Conservation (phyloP, 2,113 vertebrate species). For the Barbus barbus region DNA sequence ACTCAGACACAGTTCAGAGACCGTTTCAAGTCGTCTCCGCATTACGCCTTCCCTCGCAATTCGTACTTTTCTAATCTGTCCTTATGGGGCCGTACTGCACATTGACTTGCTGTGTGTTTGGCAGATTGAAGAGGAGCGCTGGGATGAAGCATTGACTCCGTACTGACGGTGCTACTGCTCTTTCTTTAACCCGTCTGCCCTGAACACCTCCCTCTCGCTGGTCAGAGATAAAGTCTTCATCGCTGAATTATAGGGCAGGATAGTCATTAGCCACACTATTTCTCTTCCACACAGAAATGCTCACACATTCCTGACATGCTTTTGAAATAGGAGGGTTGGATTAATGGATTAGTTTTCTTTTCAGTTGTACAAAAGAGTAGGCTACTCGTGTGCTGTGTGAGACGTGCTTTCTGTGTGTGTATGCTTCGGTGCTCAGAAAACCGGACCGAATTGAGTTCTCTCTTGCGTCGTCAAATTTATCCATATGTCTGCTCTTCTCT, state of each 20-base stretch:
- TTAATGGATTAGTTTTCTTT: conserved; percentile 7
- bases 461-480: no score
- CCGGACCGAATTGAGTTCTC: no score
- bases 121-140: not conserved
- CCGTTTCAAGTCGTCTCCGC: not conserved
- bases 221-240: conserved; percentile 43
- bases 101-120: conserved; percentile 35
- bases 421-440: no score
- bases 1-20: no score
- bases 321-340: not conserved
- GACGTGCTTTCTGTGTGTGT: no score
- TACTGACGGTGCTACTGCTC: conserved; percentile 42
- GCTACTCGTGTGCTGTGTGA: no score
- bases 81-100: conserved; percentile 15
- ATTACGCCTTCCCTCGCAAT: not conserved
- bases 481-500: no score
- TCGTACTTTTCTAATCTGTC: conserved; percentile 23
- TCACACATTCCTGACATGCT: not conserved
- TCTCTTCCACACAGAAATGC: not conserved
- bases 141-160: conserved; percentile 44
- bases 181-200: conserved; percentile 47
- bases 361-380: no score
- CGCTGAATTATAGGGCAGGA: conserved; percentile 40
- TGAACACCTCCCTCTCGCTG: conserved; percentile 21
- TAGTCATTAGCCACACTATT: conserved; percentile 33